Conservation (phyloP, 2,113 vertebrate species). For the Notarius quadriscutis region DNA sequence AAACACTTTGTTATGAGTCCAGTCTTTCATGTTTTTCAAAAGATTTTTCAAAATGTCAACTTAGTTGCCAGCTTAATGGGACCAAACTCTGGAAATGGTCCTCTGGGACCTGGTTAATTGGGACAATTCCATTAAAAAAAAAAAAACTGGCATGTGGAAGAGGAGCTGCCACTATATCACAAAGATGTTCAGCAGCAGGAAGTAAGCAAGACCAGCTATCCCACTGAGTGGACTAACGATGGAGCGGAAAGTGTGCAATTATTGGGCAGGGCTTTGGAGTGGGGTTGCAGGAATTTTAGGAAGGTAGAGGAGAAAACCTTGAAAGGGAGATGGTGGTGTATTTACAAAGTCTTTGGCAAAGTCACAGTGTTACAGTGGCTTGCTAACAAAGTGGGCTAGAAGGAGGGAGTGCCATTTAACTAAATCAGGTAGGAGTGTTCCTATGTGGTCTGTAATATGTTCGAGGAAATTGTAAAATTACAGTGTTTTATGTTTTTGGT, state of each 20-base stretch:
- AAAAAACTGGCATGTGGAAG: slow-evolving; percentile 18
- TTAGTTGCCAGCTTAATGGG: not conserved
- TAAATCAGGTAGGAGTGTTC: slow-evolving; percentile 67
- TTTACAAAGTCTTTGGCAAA: slow-evolving; percentile 61
- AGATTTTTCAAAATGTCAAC: not conserved
- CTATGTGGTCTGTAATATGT: slow-evolving; percentile 22
- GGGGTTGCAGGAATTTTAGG: slow-evolving; percentile 31
- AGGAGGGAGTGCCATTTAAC: slow-evolving; percentile 58
- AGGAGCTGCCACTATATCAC: slow-evolving; percentile 22
- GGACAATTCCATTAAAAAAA: not conserved
- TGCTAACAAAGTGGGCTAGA: slow-evolving; percentile 48
- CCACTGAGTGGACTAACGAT: slow-evolving; percentile 58
- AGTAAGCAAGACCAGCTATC: slow-evolving; percentile 43
- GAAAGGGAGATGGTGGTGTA: slow-evolving; percentile 52
- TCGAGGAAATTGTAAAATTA: slow-evolving; percentile 1
- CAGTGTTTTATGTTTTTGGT: not conserved
- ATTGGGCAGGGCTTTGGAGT: slow-evolving; percentile 47
- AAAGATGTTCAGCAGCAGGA: slow-evolving; percentile 56
- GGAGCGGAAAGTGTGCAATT: slow-evolving; percentile 55
- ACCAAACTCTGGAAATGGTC: not conserved
- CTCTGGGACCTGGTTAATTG: slow-evolving; percentile 15
- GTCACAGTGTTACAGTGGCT: slow-evolving; percentile 57
- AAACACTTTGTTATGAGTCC: not conserved
- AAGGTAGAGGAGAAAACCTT: slow-evolving; percentile 48
- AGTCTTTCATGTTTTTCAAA: not conserved